Percentiles rank a stretch among this genome's conserved stretches.
phyloP scores from a whole-genome alignment of 2,113 vertebrate species.

The Limnothrissa miodon region DNA sequence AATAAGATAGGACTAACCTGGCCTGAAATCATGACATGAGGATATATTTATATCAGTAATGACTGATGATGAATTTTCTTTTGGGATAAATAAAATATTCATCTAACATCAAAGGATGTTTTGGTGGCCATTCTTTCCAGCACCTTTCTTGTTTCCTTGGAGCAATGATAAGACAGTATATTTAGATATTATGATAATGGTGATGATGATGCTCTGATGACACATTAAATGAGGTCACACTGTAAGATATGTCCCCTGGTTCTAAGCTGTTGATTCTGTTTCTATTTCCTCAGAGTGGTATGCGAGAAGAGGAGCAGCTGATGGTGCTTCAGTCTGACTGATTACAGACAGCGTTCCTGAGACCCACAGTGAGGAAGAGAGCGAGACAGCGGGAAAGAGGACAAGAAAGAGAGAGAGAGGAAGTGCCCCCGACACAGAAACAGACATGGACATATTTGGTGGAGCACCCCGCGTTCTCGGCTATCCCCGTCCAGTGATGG shows the following conservation, averaged over 20 bases:
- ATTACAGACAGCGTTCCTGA: not conserved
- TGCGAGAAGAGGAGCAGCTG: not conserved
- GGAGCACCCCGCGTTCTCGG: conserved; percentile 87
- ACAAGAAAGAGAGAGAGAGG: not conserved
- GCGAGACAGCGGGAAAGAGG: not conserved
- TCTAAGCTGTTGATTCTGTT: not conserved
- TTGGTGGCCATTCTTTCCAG: not conserved
- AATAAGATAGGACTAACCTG: not conserved
- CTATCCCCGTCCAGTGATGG: conserved; percentile 83
- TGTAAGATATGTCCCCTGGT: not conserved
- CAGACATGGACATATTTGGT: conserved; percentile 77
- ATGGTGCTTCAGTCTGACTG: not conserved
- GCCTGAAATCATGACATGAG: not conserved
- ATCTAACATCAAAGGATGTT: not conserved
- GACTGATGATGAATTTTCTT: too few species aligned
- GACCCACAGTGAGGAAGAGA: not conserved
- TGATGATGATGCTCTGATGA: not conserved
- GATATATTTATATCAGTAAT: not conserved
- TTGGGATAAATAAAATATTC: not conserved
- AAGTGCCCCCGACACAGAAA: not conserved
- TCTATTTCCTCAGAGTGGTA: conserved; percentile 33
- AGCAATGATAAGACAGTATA: not conserved
- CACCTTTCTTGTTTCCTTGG: not conserved
- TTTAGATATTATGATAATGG: not conserved
- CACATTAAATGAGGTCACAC: not conserved